phyloP scores from a whole-genome alignment of 2,797 vertebrate genomes.

The Microchirus variegatus region DNA sequence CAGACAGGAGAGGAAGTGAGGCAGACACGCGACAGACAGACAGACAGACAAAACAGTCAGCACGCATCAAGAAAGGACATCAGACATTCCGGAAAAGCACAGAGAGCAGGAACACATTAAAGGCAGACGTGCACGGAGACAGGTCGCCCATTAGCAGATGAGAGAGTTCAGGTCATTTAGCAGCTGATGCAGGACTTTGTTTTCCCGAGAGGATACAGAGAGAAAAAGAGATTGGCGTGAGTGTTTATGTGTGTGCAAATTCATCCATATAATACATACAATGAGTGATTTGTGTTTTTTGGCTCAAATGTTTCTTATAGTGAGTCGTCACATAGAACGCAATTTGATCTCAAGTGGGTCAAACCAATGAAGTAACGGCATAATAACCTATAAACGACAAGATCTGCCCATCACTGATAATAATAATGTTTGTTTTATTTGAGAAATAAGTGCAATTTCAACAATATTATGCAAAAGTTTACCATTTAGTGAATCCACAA shows the following conservation, averaged over 20 bases:
- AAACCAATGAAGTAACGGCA: no score
- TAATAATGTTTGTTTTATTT: no score
- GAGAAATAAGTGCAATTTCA: no score
- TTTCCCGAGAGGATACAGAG: conserved; percentile 40
- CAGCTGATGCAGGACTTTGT: conserved; percentile 72
- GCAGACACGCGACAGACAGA: conserved; percentile 18
- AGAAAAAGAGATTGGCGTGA: conserved; percentile 31
- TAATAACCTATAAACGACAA: no score
- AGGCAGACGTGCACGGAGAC: conserved; percentile 57
- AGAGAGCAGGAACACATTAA: conserved; percentile 59
- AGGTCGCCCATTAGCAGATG: conserved; percentile 71
- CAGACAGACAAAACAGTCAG: conserved; percentile 21
- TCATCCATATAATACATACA: conserved; percentile 27
- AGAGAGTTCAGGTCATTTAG: conserved; percentile 73
- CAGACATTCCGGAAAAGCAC: conserved; percentile 58
- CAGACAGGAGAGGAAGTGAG: neutral
- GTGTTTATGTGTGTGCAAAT: neutral
- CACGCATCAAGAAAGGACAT: conserved; percentile 41
- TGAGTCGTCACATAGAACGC: no score
- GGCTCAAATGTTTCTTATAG: conserved; percentile 41
- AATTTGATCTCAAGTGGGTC: no score
- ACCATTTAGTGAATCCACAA: no score
- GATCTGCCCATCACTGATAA: no score
- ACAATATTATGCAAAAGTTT: no score
- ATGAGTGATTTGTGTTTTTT: no score